Base-by-base conservation (phyloP, 2,797 vertebrate species). In the Peromyscus nudipes region DNA sequence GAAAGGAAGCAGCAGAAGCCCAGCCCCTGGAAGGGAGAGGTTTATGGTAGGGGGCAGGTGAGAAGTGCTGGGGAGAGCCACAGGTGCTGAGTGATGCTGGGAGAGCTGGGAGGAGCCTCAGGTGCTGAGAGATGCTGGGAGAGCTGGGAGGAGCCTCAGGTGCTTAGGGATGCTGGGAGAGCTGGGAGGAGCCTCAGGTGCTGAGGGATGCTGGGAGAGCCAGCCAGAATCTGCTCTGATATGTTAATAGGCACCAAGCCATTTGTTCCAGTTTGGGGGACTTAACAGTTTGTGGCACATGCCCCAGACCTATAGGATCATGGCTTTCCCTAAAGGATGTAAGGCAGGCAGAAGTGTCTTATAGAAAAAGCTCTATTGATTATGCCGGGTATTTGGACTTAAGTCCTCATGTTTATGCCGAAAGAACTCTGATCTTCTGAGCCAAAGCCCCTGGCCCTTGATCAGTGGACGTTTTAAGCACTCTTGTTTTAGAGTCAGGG, bases 321-420 rank as follows among this genome's bases (percentile, higher is more conserved):
- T 10, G 43, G 11, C 9, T 73, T 81, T 14, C n/a, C 19, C 3
- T 14, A 13, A 21, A 16, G 23, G 52, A 23, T 6, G 1, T 0
- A 0, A 67, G 10, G 11, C 9, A 77, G n/a, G 43, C 8, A 67
- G 27, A 8, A 27, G 1, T 19, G 4, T 4, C 31, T 76, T 40
- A 23, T 34, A 82, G 19, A 5, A 71, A 89, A 25, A 37, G 62
- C 69, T 69, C 77, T 43, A 80, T 0, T 6, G 25, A 62, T 85
- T n/a, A 46, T 40, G n/a, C 46, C 46, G 2, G 64, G 19, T 31
- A 34, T 94, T 31, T 85, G 52, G 40, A 55, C 17, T 57, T 73
- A 57, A 10, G 34, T 43, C n/a, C 27, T 43, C 4, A 0, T 31
- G 52, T 12, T 60, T 75, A 34, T 31, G 52, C 69, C 57, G 17